Base-by-base conservation (phyloP, 2,797 vertebrate genomes). In the Cyprinella venusta region DNA sequence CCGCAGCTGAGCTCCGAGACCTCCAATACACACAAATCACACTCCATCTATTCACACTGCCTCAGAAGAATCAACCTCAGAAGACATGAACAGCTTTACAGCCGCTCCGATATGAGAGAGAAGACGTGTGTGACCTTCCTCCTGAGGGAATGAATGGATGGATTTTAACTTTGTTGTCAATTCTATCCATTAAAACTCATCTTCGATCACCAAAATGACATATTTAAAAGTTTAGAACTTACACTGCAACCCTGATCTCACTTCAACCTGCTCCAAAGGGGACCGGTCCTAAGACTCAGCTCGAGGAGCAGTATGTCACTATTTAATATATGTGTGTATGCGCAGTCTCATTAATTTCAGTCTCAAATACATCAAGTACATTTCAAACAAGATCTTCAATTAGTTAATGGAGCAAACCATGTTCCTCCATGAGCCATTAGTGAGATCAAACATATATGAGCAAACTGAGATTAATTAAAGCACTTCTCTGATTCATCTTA, bases 341-440 rank as follows among this genome's bases (percentile, higher is more conserved):
- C 13, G 12, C 16, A 56, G 9, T 68, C 33, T 12, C 16, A 54
- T 52, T 59, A 42, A 1, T 48, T 56, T 69, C 50, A 21, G 40
- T 40, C 65, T 42, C 4, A 18, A 56, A 70, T 36, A 80, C 6
- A 56, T 80, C 21, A 79, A 26, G 18, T 69, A 42, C 5, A 52
- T 26, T 24, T 13, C 9, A 79, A 56, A 67, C 5, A 70, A 42
- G 65, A 40, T 69, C 65, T 56, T 15, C 71, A 74, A 54, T 54
- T 56, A 70, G 36, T 70, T 80, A 42, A 80, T 80, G 78, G 38
- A 54, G 65, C 52, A 80, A 80, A 80, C 63, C 19, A 26, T 65
- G 45, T 52, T 50, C 8, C 13, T 65, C 61, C 19, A 78, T 50
- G 24, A 77, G 19, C 40, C 59, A 64, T 48, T 77, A 33, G 26